Base-by-base conservation (phyloP, 2,888 invertebrate species). In the Cataglyphis rosenhaueri region DNA sequence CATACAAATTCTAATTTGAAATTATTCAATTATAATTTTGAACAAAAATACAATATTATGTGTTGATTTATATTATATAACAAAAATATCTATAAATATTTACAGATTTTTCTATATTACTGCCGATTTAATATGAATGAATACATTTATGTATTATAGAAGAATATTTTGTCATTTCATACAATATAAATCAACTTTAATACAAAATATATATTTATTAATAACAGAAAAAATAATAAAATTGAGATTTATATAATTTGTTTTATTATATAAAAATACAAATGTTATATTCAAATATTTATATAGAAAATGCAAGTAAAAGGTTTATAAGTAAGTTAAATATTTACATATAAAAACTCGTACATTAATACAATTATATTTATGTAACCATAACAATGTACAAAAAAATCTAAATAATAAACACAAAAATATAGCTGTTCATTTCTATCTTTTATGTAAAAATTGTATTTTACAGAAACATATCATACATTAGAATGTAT, bases 401-500 rank as follows among this genome's bases (percentile, higher is more conserved):
- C 9, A 76, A 1, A 25, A 68, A 57, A 55, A 21, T 44, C 41
- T 55, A 65, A 15, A 61, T 32, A 75, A 35, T 5, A 75, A 65
- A 65, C 66, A 65, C 32, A 48, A 25, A 15, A 65, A 38, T 21
- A 75, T 65, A 35, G 18, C 12, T 64, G 35, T 25, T 29, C 15
- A 73, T 18, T 55, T 66, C n/a, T 0, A 55, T 32, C 38, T 57
- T 65, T 61, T 29, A 10, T 12, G 8, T 41, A 5, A 76, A 38
- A 25, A n/a, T 1, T 52, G 12, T 76, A 21, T 59, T 32, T 41
- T 15, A 35, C 6, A 55, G 15, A 12, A 59, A n/a, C 6, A 66
- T 32, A 10, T 48, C 15, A 52, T 76, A 76, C 55, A 76, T 41
- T 41, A n/a, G 41, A 57, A 76, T 76, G 21, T 70, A 76, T 9